These are phyloP conservation scores for Dolichopus griseipennis DNA, from an alignment of 2,888 invertebrate genomes.

Conservation along the genomic window DNA sequence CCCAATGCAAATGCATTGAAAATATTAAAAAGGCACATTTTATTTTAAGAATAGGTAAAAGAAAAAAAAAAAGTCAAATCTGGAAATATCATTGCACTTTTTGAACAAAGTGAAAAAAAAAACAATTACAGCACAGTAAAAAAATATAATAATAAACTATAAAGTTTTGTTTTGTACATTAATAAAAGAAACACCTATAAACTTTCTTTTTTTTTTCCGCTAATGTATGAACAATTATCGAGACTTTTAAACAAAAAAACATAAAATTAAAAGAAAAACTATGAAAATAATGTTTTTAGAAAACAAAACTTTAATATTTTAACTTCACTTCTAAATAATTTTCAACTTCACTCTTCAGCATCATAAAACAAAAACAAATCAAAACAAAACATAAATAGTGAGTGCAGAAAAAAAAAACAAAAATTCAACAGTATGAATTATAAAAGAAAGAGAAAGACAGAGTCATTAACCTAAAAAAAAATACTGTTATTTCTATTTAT, in stretches of 20 bases:
- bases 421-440: too few species aligned
- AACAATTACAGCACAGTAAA: neutral
- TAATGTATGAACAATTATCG: slow-evolving; percentile 1
- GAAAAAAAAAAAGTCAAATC: neutral
- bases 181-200: neutral
- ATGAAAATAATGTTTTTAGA: neutral
- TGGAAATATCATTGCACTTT: neutral
- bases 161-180: too few species aligned
- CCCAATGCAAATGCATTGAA: too few species aligned
- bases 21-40: too few species aligned
- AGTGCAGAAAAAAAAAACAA: neutral
- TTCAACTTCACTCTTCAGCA: too few species aligned
- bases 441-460: neutral
- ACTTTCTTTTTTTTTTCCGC: neutral
- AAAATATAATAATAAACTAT: neutral
- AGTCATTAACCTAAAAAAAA: slow-evolving; percentile 5
- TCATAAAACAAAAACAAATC: neutral
- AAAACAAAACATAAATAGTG: neutral
- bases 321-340: too few species aligned
- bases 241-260: neutral
- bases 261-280: too few species aligned
- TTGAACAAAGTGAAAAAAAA: neutral
- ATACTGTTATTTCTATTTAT: neutral
- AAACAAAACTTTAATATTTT: neutral
- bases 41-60: too few species aligned